Base-by-base conservation (phyloP, 2,113 vertebrate species). In the Chaetops frenatus region DNA sequence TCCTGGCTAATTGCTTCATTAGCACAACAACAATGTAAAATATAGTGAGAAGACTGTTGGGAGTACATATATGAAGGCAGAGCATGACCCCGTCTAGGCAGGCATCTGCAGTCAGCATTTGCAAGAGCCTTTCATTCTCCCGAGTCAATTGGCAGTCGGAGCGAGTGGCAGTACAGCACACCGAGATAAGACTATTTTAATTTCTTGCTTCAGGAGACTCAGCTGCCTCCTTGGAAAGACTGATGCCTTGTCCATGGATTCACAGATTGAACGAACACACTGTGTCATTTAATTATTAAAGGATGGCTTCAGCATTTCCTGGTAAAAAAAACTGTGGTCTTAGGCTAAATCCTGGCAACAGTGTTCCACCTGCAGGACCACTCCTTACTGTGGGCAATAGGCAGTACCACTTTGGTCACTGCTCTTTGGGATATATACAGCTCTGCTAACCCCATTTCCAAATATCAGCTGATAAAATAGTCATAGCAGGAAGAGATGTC, bases 201-300 rank as follows among this genome's bases (percentile, higher is more conserved):
- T 96, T 96, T 95, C 96, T 97, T 95, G 94, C 96, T 96, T 96
- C 93, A 94, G 88, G 84, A 96, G 61, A 17, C 92, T 96, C 93
- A 95, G 92, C 94, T 89, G 91, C 88, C 90, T 95, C 64, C 85
- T 95, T 96, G 94, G 92, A 81, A 96, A 93, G 81, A 65, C 47
- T 58, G 72, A 76, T 94, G 89, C 58, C 77, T 67, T 90, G 90
- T 93, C 86, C 67, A 19, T 81, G 88, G 88, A 83, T 90, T 93
- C 12, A 8, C 69, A 86, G 82, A 90, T 42, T 93, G 91, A 94
- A 36, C 85, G 95, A 96, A 94, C 77, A 87, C n/a, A 38, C 45
- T 76, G 58, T 47, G 61, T 36, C 5, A 8, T 96, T 94, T 95
- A 89, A 92, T 96, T 92, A 95, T 94, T 95, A 54, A 87, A 67